Conservation (phyloP, 2,797 vertebrate species). For the Alfaro cultratus region DNA sequence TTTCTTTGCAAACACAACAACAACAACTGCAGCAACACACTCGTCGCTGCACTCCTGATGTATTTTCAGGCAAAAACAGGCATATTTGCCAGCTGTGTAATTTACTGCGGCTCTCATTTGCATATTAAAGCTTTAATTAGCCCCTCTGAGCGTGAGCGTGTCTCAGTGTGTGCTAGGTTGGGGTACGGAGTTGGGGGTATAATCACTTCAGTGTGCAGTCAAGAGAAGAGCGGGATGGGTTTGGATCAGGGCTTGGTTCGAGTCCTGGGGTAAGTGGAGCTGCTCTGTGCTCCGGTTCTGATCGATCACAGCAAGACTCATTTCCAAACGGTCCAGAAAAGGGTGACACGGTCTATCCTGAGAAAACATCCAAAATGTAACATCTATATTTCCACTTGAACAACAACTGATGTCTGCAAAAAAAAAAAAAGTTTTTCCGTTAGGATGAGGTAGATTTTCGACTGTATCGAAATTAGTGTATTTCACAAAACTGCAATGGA, state of each 20-base stretch:
- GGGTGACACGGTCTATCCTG: neutral
- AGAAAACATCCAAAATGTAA: neutral
- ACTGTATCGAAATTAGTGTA: too few species aligned
- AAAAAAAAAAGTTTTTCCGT: too few species aligned
- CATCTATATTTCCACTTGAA: neutral
- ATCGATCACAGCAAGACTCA: neutral
- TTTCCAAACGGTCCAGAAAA: neutral
- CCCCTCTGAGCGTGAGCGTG: conserved; percentile 88
- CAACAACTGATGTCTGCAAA: neutral
- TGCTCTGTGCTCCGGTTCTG: neutral
- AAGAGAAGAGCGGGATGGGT: conserved; percentile 33
- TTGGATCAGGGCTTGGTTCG: conserved; percentile 54
- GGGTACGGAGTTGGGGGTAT: conserved; percentile 79
- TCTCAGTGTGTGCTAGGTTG: conserved; percentile 24
- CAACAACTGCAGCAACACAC: conserved; percentile 73
- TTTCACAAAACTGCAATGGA: too few species aligned
- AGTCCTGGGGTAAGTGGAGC: conserved; percentile 43
- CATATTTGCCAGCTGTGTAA: conserved; percentile 99
- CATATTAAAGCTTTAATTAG: conserved; percentile 99
- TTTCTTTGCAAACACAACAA: conserved; percentile 76
- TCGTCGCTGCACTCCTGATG: conserved; percentile 80
- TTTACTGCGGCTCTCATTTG: conserved; percentile 96
- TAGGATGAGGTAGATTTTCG: neutral
- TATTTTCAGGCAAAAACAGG: conserved; percentile 91
- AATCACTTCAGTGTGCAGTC: conserved; percentile 84